Evolutionary conservation across 1,140 invertebrate genomes (phyloP), one percentile per base, ranked within the genome.

Genomic region (Cydia amplana): DNA sequence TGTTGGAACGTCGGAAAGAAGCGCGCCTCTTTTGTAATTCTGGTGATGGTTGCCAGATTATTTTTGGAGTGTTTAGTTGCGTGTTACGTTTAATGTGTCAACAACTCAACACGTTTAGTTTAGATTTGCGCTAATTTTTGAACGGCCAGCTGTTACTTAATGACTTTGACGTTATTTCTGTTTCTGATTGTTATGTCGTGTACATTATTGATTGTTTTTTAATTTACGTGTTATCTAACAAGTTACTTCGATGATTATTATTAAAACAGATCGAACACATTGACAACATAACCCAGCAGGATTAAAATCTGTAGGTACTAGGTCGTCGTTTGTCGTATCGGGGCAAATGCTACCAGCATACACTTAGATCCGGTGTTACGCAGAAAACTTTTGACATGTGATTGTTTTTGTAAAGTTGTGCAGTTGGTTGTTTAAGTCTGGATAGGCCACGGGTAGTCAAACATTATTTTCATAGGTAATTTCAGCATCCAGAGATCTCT

Each of bases 61-160:
- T 83, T 84, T 84, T 80, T 78, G 81, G 78, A 81, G 77, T 78
- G 75, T 80, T 81, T 78, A 75, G 63, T 78, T 77, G 28, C 20
- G 40, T 74, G 75, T 73, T 77, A 64, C 77, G 74, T 76, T 60
- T 79, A 67, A 80, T 78, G 78, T 80, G 79, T 83, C 82, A 85
- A 78, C 80, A 81, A 79, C 78, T 83, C 82, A 85, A 78, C 80
- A 81, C 75, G 72, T 82, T 78, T 46, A 75, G 73, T 76, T 74
- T 55, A 60, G 20, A 73, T 43, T 73, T 49, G 55, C 40, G 72
- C 72, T 73, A 32, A 73, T 49, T 51, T 73, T 46, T 25, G 25
- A 73, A 40, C 28, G 32, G 32, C 55, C 55, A 60, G 18, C 20
- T 60, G 55, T 18, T 12, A 14, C 28, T 36, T n/a, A 70, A n/a